Evolutionary conservation across 2,113 vertebrate genomes (phyloP).

Genomic region (Empidonax traillii): DNA sequence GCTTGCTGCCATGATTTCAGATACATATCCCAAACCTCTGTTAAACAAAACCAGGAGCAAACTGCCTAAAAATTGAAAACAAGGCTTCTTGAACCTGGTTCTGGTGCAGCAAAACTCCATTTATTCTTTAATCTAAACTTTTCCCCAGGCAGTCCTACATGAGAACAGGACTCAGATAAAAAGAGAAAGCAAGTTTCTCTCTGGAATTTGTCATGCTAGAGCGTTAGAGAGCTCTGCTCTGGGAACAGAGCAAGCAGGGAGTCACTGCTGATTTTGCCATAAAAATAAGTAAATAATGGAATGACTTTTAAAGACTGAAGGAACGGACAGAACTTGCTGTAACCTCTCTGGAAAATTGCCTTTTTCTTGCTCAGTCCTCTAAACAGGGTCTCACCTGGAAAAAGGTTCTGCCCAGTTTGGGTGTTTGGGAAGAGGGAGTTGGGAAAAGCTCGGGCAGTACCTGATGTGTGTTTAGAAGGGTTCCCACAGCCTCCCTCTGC

Average conservation of each 20-base stretch:
- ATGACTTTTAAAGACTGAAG: background rate
- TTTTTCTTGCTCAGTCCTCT: background rate
- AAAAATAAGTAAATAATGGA: background rate
- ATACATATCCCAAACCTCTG: background rate
- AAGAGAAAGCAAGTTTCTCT: background rate
- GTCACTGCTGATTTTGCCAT: background rate
- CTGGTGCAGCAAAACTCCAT: background rate
- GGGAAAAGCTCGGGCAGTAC: background rate
- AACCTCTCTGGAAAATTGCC: background rate
- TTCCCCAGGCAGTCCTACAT: background rate
- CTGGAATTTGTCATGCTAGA: background rate
- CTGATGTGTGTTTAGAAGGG: background rate
- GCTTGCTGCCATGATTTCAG: background rate
- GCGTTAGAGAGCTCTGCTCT: background rate
- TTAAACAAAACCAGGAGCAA: background rate
- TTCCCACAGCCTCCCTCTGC: background rate
- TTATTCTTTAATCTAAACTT: background rate
- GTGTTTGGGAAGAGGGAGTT: background rate
- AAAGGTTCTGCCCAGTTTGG: background rate
- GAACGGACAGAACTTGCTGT: background rate
- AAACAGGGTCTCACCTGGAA: background rate
- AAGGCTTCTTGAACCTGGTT: background rate
- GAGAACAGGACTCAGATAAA: background rate
- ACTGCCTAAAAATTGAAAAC: background rate
- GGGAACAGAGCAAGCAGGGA: background rate